phyloP scores from a whole-genome alignment of 1,140 invertebrate genomes.

The Pinna nobilis region DNA sequence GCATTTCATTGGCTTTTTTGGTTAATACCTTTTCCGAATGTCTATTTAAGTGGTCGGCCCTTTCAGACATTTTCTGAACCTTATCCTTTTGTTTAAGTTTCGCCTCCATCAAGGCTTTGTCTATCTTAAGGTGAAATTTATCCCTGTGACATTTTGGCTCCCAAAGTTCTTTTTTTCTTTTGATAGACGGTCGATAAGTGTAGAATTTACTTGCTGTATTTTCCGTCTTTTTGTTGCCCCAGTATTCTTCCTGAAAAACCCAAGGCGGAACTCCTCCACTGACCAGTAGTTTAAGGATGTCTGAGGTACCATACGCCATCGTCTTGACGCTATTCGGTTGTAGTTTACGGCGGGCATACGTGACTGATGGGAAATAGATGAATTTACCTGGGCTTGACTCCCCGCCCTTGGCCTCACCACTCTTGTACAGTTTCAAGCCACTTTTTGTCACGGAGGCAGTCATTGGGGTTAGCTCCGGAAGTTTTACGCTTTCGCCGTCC shows the following conservation, averaged over 20 bases:
- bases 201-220: not conserved
- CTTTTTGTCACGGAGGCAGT: not conserved
- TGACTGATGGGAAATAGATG: conserved; percentile 5
- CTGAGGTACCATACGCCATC: not conserved
- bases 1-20: not conserved
- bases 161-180: conserved; percentile 4
- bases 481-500: not conserved
- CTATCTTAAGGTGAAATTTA: not conserved
- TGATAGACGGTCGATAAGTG: not conserved
- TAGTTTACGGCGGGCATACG: not conserved
- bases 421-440: not conserved
- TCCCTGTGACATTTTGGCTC: not conserved
- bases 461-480: not conserved
- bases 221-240: not conserved
- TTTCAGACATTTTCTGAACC: not conserved
- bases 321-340: not conserved
- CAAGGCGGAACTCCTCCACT: not conserved
- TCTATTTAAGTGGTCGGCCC: not conserved
- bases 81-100: not conserved
- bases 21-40: not conserved
- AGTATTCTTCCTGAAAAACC: conserved; percentile 3
- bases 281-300: not conserved
- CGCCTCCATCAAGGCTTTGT: not conserved
- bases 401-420: not conserved
- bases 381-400: not conserved